Percentiles rank a stretch among this genome's conserved stretches.
Conservation (phyloP, 2,797 vertebrate genomes). For the Neopelma chrysocephalum region DNA sequence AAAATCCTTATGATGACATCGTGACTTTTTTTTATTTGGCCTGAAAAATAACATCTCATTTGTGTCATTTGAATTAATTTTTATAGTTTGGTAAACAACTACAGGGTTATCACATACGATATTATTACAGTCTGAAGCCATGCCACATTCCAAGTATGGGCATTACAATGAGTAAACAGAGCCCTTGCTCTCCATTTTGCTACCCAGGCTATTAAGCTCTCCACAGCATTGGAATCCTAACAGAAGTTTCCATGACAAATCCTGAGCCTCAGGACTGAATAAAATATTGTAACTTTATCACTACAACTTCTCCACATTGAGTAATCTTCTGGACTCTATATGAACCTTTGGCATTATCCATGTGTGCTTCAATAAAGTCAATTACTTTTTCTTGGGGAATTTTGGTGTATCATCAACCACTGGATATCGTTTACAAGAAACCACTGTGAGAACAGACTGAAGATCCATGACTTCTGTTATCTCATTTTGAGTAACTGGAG, state of each 20-base stretch:
- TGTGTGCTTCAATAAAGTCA: neutral
- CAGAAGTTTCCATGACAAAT: neutral
- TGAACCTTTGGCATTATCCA: neutral
- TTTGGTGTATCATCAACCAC: neutral
- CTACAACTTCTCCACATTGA: neutral
- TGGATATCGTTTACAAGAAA: neutral
- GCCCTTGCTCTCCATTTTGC: neutral
- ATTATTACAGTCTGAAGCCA: neutral
- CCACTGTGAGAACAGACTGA: neutral
- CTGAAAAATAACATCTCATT: neutral
- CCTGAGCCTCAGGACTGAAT: neutral
- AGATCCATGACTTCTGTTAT: neutral
- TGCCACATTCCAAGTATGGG: neutral
- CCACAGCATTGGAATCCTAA: neutral
- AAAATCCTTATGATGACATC: neutral
- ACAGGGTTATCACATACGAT: neutral
- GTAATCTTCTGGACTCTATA: neutral
- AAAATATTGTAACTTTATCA: neutral
- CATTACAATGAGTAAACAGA: neutral
- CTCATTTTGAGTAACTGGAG: neutral
- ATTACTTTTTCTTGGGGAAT: neutral
- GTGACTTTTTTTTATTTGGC: neutral
- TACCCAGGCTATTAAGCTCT: neutral
- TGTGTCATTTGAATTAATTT: neutral
- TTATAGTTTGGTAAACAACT: neutral